phyloP scores from a whole-genome alignment of 2,888 invertebrate species.

The Pristionchus entomophagus region DNA sequence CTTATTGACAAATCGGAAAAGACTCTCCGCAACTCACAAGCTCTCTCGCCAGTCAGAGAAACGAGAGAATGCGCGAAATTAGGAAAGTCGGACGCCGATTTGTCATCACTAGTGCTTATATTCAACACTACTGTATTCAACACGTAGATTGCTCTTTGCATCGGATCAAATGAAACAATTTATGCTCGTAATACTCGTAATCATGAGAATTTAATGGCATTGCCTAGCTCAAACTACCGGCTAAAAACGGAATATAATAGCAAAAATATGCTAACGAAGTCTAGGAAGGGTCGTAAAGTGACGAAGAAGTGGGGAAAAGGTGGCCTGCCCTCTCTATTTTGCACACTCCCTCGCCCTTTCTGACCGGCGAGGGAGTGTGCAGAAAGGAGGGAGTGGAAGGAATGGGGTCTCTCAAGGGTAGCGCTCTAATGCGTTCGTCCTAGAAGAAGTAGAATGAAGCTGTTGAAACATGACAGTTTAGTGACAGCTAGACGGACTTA shows the following conservation, averaged over 20 bases:
- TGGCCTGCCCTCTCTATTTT: background rate
- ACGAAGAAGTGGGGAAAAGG: background rate
- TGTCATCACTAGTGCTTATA: too few relatives aligned
- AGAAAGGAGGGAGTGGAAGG: background rate
- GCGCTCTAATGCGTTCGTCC: background rate
- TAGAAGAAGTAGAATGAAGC: background rate
- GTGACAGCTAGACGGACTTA: too few relatives aligned
- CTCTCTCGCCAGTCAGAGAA: too few relatives aligned
- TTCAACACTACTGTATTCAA: too few relatives aligned
- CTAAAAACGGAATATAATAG: background rate
- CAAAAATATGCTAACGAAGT: background rate
- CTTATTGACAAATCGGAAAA: too few relatives aligned
- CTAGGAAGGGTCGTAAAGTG: background rate
- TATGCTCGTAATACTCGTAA: background rate
- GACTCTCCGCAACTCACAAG: too few relatives aligned
- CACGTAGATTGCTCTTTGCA: too few relatives aligned
- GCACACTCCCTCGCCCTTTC: too few relatives aligned
- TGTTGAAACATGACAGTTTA: background rate
- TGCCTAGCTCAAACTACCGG: background rate
- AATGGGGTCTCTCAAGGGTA: background rate
- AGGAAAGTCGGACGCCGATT: too few relatives aligned
- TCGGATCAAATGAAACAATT: too few relatives aligned
- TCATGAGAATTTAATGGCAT: background rate
- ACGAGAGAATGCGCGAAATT: too few relatives aligned
- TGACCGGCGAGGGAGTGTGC: background rate